Conservation (phyloP, 2,113 vertebrate species). For the Syrrhaptes paradoxus region DNA sequence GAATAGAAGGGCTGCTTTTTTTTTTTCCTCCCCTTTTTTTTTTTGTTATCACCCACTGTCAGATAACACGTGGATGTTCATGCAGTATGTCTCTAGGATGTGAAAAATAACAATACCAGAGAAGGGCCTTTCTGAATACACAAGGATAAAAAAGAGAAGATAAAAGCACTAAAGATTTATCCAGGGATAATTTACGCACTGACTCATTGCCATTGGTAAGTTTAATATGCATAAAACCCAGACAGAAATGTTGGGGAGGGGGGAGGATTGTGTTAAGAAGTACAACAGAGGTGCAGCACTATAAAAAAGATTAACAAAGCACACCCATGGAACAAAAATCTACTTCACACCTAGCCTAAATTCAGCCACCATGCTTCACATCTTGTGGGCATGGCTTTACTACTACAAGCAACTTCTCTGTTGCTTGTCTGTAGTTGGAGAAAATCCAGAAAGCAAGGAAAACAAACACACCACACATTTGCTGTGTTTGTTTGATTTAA, state of each 20-base stretch:
- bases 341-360: background rate
- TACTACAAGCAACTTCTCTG: background rate
- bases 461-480: background rate
- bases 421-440: background rate
- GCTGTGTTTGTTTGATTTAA: background rate
- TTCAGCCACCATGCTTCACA: background rate
- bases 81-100: background rate
- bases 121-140: background rate
- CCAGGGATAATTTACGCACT: conserved; percentile 24
- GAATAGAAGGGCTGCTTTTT: background rate
- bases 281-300: background rate
- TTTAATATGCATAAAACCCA: conserved; percentile 34
- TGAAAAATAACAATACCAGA: conserved; percentile 26
- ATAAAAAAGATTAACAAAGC: conserved; percentile 7
- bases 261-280: background rate
- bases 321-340: background rate
- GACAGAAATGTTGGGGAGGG: background rate
- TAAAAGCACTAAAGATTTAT: background rate
- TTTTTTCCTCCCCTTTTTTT: background rate
- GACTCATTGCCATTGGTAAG: conserved; percentile 17
- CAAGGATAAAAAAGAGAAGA: background rate
- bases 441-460: conserved; percentile 15
- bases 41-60: background rate
- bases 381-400: background rate
- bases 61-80: background rate